These are phyloP conservation scores for Mohoua ochrocephala DNA, from an alignment of 2,113 vertebrate species.

Conservation along the genomic window DNA sequence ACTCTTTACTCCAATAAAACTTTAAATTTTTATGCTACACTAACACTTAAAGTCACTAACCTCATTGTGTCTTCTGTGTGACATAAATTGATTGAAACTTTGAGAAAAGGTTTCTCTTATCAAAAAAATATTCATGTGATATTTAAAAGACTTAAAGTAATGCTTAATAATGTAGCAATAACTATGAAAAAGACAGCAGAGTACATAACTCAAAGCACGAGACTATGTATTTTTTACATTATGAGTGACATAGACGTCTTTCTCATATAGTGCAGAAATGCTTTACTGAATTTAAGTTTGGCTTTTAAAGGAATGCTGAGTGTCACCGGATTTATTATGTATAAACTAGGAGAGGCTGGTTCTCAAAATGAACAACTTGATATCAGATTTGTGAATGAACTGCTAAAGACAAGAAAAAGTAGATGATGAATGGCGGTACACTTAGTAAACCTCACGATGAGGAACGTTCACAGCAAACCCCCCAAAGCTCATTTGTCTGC, in stretches of 20 bases:
- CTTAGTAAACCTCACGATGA: neutral
- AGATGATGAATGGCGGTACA: neutral
- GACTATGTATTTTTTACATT: neutral
- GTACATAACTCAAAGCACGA: neutral
- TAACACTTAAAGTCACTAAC: neutral
- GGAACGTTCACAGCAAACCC: neutral
- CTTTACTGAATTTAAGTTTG: neutral
- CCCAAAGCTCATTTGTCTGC: neutral
- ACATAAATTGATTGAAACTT: neutral
- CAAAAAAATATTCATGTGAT: neutral
- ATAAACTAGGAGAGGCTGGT: neutral
- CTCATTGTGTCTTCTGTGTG: neutral
- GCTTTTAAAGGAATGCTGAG: neutral
- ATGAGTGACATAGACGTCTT: neutral
- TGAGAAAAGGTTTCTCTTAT: neutral
- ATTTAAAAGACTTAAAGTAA: neutral
- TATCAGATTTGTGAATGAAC: neutral
- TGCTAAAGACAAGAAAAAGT: neutral
- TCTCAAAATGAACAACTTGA: neutral
- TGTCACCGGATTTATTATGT: neutral
- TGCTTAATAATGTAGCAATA: neutral
- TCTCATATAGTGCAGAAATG: neutral
- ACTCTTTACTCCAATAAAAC: neutral
- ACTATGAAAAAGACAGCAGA: neutral
- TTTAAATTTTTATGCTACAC: neutral